Base-by-base conservation (phyloP, 2,888 invertebrate species). In the Sphaerophoria rueppellii region DNA sequence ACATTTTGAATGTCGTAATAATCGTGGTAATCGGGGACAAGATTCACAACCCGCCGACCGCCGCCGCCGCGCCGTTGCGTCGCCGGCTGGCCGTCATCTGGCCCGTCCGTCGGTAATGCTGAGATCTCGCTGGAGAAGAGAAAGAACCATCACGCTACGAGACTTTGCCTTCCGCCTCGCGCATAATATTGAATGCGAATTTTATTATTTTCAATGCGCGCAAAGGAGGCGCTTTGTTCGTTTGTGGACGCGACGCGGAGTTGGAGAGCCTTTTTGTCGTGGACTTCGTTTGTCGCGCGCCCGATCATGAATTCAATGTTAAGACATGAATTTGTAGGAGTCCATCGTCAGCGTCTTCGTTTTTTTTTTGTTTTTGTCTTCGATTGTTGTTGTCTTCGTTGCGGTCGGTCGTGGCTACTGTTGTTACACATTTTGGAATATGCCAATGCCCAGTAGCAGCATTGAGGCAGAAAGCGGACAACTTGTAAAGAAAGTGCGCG, bases 361-460 rank as follows among this genome's bases (percentile, higher is more conserved):
- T 24, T 24, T 24, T 24, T 24, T 24, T 24, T 24, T 24, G 1
- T 24, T 43, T 9, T 43, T 9, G 37, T 16, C 1, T 43, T 43
- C 43, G 43, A 11, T 60, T 4, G 24, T 12, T 16, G n/a, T 60
- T 32, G 37, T 24, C 24, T 7, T 40, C 11, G 46, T n/a, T 12
- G 24, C 9, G 37, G 37, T 46, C 32, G 7, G 32, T 3, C 6
- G 89, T 89, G 89, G 89, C 89, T 89, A 88, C 89, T 88, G 89
- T 88, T 89, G 88, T 89, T 90, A 90, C 90, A 89, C 89, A 89
- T 88, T 87, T 74, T 60, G 61, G 57, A 78, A 78, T 80, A 78
- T 83, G 34, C 24, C 16, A 2, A 24, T 50, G 78, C 82, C 80
- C 78, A 75, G 74, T 78, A 83, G 74, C 55, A 74, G 60, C 37